phyloP scores from a whole-genome alignment of 23 tunicate genomes.

The Diplosoma virens region DNA sequence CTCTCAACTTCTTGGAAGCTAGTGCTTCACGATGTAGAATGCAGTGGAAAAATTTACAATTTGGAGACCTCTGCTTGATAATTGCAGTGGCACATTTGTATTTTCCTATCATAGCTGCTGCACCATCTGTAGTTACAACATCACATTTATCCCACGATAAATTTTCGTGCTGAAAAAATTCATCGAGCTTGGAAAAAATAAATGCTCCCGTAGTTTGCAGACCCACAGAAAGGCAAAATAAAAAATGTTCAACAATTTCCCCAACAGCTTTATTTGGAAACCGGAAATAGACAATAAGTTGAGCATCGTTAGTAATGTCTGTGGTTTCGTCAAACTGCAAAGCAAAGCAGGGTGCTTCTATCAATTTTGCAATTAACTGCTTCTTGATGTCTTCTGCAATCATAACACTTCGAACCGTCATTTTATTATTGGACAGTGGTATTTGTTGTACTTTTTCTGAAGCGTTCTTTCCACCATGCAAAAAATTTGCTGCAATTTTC shows the following conservation, averaged over 20 bases:
- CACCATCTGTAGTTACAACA: slow-evolving; percentile 45
- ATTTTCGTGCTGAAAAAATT: slow-evolving; percentile 38
- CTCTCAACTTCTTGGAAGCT: slow-evolving; percentile 24
- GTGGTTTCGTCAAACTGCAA: slow-evolving; percentile 76
- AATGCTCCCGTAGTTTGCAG: slow-evolving; percentile 27
- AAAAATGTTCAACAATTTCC: slow-evolving; percentile 30
- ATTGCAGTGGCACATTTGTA: slow-evolving; percentile 29
- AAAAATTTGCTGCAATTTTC: slow-evolving; percentile 38
- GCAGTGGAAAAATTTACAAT: slow-evolving; percentile 33
- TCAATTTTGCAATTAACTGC: slow-evolving; percentile 39
- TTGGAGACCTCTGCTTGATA: slow-evolving; percentile 8
- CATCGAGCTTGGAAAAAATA: slow-evolving; percentile 47
- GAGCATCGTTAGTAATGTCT: slow-evolving; percentile 49
- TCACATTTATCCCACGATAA: slow-evolving; percentile 35
- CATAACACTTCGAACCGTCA: slow-evolving; percentile 24
- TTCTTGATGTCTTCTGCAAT: slow-evolving; percentile 48
- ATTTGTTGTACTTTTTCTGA: slow-evolving; percentile 50
- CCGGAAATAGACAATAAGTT: slow-evolving; percentile 58
- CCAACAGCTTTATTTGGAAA: too few species aligned
- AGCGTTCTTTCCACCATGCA: slow-evolving; percentile 50
- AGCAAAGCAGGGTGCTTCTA: slow-evolving; percentile 51
- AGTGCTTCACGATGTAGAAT: slow-evolving; percentile 34
- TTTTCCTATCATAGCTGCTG: slow-evolving; percentile 48
- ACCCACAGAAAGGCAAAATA: slow-evolving; percentile 38
- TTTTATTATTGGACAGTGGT: slow-evolving; percentile 52